Evolutionary conservation across 2,797 vertebrate species (phyloP), one percentile per base, ranked within the genome.

Genomic region (Sebastes itinus): DNA sequence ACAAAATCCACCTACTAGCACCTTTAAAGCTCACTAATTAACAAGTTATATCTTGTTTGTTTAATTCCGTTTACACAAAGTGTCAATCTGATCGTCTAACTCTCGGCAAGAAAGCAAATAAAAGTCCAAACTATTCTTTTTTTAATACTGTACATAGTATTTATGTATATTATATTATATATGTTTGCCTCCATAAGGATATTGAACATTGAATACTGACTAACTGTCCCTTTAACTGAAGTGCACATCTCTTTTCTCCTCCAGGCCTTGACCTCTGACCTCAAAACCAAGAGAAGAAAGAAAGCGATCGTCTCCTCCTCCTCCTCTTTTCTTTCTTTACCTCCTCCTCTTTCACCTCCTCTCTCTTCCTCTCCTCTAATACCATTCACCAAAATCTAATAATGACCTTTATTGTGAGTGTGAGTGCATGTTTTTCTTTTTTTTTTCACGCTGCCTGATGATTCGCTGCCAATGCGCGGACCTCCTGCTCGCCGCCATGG

Each of bases 401-500:
- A 78, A 87, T 83, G 90, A 88, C 90, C 80, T 92, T 69, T 83
- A 75, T 71, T 8, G 60, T 22, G 79, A 6, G 38, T 61, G 33
- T 12, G 33, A 35, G 60, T 49, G 35, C 58, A 11, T 65, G 79
- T 54, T 35, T 35, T 35, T 35, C 33, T 25, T 8, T 59, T 59
- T 55, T 23, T 28, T 32, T 97, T 97, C 89, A 93, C 96, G 90
- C 97, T 95, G 75, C 95, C 95, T 0, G 94, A 96, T 88, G 97
- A 98, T 94, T 96, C 89, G 86, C 95, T 95, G 97, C 97, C 97
- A 46, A 98, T 97, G 96, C 95, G 96, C 78, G 84, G 61, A 87
- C 68, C 96, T 95, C 78, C 95, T 96, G 94, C 95, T 97, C 91
- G 95, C 92, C 20, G 16, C 90, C 77, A 84, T 94, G 25, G 97